Conservation (phyloP, 2,113 vertebrate genomes). For the Ceyx melanurus region DNA sequence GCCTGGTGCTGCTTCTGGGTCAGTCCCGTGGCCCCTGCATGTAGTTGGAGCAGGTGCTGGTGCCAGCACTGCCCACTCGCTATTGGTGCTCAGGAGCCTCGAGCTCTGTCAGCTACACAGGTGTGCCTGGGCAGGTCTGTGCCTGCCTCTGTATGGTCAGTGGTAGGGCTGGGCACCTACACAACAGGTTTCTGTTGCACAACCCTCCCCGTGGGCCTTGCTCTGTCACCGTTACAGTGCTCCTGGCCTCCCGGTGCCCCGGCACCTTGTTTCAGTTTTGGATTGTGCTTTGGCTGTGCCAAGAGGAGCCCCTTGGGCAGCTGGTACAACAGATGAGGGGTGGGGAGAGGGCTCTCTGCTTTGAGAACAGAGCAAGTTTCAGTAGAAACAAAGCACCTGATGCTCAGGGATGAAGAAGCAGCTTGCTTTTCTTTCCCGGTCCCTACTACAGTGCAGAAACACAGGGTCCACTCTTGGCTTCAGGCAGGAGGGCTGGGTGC, state of each 20-base stretch:
- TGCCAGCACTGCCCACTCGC: rapidly evolving
- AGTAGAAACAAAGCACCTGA: background rate
- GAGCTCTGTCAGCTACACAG: rapidly evolving
- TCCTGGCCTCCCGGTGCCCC: background rate
- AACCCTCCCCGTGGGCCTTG: background rate
- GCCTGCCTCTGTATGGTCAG: background rate
- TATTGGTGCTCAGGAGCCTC: background rate
- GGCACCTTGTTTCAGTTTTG: background rate
- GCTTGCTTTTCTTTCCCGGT: background rate
- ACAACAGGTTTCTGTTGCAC: background rate
- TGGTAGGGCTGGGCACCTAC: background rate
- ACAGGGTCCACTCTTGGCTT: background rate
- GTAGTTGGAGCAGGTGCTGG: rapidly evolving
- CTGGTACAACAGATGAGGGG: rapidly evolving
- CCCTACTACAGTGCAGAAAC: background rate
- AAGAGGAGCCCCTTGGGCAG: background rate
- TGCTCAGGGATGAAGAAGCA: background rate
- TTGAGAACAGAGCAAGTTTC: background rate
- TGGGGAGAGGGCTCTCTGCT: background rate
- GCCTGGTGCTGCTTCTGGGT: background rate
- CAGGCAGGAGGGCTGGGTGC: background rate
- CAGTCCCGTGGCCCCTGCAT: background rate
- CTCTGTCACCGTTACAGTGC: background rate
- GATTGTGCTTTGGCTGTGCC: background rate
- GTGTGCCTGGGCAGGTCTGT: rapidly evolving